Evolutionary conservation across 2,113 vertebrate species (phyloP).

Genomic region (Pterophyllum scalare): DNA sequence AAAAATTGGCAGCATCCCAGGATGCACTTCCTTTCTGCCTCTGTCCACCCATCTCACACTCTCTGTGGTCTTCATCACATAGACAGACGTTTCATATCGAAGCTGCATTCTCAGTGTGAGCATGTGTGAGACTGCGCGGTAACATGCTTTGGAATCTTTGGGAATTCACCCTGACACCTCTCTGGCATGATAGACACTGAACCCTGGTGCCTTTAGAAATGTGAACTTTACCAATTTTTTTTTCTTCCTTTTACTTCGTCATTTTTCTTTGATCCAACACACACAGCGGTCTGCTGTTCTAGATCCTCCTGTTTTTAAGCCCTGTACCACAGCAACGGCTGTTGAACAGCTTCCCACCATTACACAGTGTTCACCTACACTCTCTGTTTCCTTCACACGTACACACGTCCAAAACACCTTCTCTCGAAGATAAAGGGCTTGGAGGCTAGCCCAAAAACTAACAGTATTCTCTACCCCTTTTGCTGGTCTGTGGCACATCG

Average conservation of each 20-base stretch:
- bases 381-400: slow-evolving; percentile 67
- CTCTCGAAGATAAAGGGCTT: slow-evolving; percentile 74
- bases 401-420: slow-evolving; percentile 77
- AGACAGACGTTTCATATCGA: slow-evolving; percentile 38
- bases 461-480: slow-evolving; percentile 63
- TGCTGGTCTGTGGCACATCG: slow-evolving; percentile 69
- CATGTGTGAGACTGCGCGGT: slow-evolving; percentile 4
- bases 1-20: slow-evolving; percentile 46
- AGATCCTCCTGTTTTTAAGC: slow-evolving; percentile 63
- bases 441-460: slow-evolving; percentile 67
- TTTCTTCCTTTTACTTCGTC: slow-evolving; percentile 1
- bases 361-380: slow-evolving; percentile 71
- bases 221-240: slow-evolving; percentile 30
- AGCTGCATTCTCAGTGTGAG: slow-evolving; percentile 8
- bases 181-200: slow-evolving; percentile 33
- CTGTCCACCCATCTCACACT: slow-evolving; percentile 15
- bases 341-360: slow-evolving; percentile 79
- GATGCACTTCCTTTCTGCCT: slow-evolving; percentile 23
- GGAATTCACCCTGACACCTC: slow-evolving; percentile 44
- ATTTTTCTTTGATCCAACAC: slow-evolving; percentile 35
- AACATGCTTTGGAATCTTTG: slow-evolving; percentile 30
- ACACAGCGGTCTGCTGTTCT: slow-evolving; percentile 65
- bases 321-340: slow-evolving; percentile 68
- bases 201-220: slow-evolving; percentile 34
- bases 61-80: slow-evolving; percentile 32